Conservation (phyloP, 2,797 vertebrate species). For the Gallinago nigripennis region DNA sequence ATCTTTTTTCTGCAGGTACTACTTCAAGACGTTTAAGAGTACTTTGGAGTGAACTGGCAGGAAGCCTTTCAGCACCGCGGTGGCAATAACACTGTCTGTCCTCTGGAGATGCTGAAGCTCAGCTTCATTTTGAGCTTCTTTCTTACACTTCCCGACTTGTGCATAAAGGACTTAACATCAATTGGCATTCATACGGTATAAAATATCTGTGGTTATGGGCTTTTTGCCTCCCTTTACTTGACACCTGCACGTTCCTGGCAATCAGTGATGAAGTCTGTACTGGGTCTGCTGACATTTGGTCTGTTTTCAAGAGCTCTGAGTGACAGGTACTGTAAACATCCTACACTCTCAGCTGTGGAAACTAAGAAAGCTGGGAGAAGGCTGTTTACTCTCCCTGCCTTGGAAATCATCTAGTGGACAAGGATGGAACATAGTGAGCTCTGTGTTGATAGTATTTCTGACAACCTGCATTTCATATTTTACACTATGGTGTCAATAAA, state of each 20-base stretch:
- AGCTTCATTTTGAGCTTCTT: not conserved
- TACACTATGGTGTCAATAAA: not conserved
- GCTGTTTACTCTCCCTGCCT: conserved; percentile 97
- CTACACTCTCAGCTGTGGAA: conserved; percentile 98
- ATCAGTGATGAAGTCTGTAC: not conserved
- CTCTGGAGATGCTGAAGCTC: conserved; percentile 8
- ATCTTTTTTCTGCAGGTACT: conserved; percentile 15
- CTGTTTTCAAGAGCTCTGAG: conserved; percentile 77
- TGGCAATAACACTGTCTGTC: not conserved
- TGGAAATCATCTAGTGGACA: conserved; percentile 75
- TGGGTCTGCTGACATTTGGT: conserved; percentile 30
- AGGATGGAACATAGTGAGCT: not conserved
- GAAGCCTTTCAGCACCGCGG: not conserved
- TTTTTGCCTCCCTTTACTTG: not conserved
- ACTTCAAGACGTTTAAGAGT: not conserved
- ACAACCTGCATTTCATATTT: not conserved
- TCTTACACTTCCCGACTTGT: not conserved
- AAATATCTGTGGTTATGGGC: not conserved
- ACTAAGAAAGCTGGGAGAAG: conserved; percentile 92
- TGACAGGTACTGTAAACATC: conserved; percentile 97
- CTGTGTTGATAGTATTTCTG: not conserved
- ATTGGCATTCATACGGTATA: not conserved
- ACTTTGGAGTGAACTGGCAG: not conserved
- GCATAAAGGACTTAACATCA: not conserved
- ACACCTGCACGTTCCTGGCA: not conserved